Conservation (phyloP, 2,797 vertebrate genomes). For the Babyrousa celebensis region DNA sequence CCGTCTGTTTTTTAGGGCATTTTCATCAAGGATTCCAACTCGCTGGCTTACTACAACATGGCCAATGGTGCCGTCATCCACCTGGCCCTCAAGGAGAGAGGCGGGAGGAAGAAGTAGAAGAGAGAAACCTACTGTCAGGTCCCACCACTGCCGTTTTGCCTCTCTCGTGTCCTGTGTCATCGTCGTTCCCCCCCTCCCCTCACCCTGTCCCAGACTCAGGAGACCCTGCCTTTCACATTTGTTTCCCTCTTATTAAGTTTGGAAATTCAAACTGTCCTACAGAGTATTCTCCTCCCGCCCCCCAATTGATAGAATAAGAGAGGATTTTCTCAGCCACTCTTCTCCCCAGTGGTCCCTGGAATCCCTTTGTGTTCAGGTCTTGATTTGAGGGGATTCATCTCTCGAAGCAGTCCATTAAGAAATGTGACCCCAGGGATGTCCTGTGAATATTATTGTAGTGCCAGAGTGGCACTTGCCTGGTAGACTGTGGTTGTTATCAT, state of each 20-base stretch:
- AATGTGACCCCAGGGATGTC: not conserved
- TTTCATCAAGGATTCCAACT: slow-evolving; percentile 99
- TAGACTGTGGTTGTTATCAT: not conserved
- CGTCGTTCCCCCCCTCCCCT: not conserved
- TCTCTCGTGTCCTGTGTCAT: not conserved
- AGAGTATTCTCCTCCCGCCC: not conserved
- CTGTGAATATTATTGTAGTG: not conserved
- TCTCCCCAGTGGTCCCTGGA: not conserved
- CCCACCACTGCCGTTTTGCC: not conserved
- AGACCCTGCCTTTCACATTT: slow-evolving; percentile 24
- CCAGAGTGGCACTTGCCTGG: not conserved
- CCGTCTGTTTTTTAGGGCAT: slow-evolving; percentile 94
- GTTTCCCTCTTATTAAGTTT: slow-evolving; percentile 61
- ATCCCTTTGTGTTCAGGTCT: slow-evolving; percentile 33
- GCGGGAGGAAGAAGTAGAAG: slow-evolving; percentile 97
- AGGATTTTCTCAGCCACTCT: slow-evolving; percentile 1
- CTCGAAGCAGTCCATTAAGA: not conserved
- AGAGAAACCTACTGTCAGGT: not conserved
- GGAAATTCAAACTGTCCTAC: not conserved
- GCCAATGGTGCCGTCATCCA: slow-evolving; percentile 97
- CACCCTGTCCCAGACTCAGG: not conserved
- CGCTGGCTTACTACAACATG: slow-evolving; percentile 99
- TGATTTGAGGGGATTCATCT: slow-evolving; percentile 19
- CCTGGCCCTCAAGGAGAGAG: slow-evolving; percentile 99
- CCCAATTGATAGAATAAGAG: not conserved